phyloP scores from a whole-genome alignment of 1,140 invertebrate genomes.

The Aphaenogaster floridana region DNA sequence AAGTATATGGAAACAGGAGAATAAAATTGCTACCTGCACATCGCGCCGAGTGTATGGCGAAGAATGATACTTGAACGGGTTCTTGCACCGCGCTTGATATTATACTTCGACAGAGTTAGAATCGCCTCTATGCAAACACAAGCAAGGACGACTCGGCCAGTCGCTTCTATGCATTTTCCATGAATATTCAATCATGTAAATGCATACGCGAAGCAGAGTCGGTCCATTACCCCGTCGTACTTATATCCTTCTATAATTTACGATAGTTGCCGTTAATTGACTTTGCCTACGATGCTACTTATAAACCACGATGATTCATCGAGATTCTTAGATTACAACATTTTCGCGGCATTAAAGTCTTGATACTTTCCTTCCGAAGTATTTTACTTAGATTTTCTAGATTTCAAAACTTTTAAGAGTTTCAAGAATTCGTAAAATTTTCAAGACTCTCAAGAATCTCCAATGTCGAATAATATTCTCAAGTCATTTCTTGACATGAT shows the following conservation, averaged over 20 bases:
- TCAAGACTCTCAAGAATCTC: neutral
- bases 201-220: slow-evolving; percentile 40
- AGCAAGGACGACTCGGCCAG: slow-evolving; percentile 43
- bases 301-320: slow-evolving; percentile 2
- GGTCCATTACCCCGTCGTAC: slow-evolving; percentile 39
- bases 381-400: neutral
- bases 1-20: slow-evolving; percentile 7
- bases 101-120: slow-evolving; percentile 42
- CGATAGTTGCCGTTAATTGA: slow-evolving; percentile 50
- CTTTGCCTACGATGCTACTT: slow-evolving; percentile 26
- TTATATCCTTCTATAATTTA: slow-evolving; percentile 54
- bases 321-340: neutral
- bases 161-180: slow-evolving; percentile 51
- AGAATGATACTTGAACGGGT: slow-evolving; percentile 53
- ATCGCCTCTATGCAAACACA: slow-evolving; percentile 47
- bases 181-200: slow-evolving; percentile 66
- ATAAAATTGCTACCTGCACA: slow-evolving; percentile 41
- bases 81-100: slow-evolving; percentile 38
- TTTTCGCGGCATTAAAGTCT: neutral
- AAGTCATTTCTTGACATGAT: neutral
- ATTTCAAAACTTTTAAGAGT: neutral
- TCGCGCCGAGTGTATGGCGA: neutral
- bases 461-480: neutral
- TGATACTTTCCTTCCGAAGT: neutral
- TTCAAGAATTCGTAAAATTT: neutral